Percentiles rank a stretch among this genome's conserved stretches.
These are phyloP conservation scores for Cryptosula pallasiana DNA, from an alignment of 2,888 invertebrate species.

Conservation along the genomic window DNA sequence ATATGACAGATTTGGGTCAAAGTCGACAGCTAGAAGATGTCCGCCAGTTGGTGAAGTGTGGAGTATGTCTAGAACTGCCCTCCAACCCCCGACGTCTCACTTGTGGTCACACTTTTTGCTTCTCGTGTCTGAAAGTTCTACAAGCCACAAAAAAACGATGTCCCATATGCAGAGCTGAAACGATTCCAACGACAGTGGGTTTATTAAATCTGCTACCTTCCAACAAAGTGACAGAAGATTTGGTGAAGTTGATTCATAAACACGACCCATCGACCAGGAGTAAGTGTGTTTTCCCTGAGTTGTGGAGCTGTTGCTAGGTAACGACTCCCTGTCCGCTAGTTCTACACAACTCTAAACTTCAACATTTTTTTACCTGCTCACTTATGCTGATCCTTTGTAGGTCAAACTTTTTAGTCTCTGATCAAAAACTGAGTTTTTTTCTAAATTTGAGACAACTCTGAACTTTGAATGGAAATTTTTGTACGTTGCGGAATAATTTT, in stretches of 20 bases:
- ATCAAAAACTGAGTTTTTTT: too few species aligned
- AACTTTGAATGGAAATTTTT: too few species aligned
- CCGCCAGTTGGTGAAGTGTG: neutral
- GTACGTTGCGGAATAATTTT: too few species aligned
- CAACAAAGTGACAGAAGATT: neutral
- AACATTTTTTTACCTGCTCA: too few species aligned
- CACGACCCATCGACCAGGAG: neutral
- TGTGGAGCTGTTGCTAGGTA: too few species aligned
- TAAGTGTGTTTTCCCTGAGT: too few species aligned
- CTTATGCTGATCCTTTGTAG: too few species aligned
- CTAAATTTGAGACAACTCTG: too few species aligned
- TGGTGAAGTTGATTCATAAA: neutral
- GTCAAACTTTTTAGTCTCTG: too few species aligned
- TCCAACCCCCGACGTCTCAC: neutral
- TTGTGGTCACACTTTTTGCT: neutral
- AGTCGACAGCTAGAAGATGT: neutral
- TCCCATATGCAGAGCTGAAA: neutral
- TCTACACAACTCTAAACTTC: too few species aligned
- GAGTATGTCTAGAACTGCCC: neutral
- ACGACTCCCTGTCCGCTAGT: too few species aligned
- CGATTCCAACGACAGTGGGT: neutral
- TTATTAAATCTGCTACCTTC: neutral
- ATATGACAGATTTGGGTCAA: constrained; percentile 22
- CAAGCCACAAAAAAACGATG: neutral
- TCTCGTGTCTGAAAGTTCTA: neutral